Base-by-base conservation (phyloP, 2,888 invertebrate genomes). In the Luffia ferchaultella region DNA sequence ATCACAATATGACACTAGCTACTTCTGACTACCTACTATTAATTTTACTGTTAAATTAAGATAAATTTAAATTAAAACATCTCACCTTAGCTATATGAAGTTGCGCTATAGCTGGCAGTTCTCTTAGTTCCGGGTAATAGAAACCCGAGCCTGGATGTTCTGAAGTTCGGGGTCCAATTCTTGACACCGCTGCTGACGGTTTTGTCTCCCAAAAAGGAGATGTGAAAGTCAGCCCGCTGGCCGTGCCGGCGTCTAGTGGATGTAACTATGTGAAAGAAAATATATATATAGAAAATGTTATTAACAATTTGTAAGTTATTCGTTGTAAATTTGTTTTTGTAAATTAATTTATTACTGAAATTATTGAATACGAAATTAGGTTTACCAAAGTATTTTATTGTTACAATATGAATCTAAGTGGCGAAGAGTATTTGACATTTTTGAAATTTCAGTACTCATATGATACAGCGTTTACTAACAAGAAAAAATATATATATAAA, bases 221-320 rank as follows among this genome's bases (percentile, higher is more conserved):
- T 47, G 96, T 96, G 76, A 96, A 97, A 50, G 96, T 96, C 67
- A 95, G 90, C 1, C 97, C 96, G 68, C 93, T 93, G 67, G 96
- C 95, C 41, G 95, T 95, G 40, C 97, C 97, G 16, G 93, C 95
- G 71, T 97, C 96, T 60, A 95, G 76, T 2, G 96, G 96, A 70
- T 92, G 91, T 67, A 95, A 86, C 89, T 96, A 57, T 30, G 53
- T 57, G 15, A 45, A 1, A 49, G 30, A 3, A 58, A 46, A n/a
- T 53, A 42, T 46, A 45, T 15, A 17, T 19, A 2, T 49, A 46
- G 15, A 42, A 41, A 48, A 43, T 17, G 48, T 19, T 48, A 42
- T 18, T 42, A 17, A 19, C 16, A 42, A 30, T 55, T 20, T 42
- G 44, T 52, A 45, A 49, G 20, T 46, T 42, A 41, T 44, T 40